Conservation (phyloP, 2,888 invertebrate genomes). For the Coremacera marginata region DNA sequence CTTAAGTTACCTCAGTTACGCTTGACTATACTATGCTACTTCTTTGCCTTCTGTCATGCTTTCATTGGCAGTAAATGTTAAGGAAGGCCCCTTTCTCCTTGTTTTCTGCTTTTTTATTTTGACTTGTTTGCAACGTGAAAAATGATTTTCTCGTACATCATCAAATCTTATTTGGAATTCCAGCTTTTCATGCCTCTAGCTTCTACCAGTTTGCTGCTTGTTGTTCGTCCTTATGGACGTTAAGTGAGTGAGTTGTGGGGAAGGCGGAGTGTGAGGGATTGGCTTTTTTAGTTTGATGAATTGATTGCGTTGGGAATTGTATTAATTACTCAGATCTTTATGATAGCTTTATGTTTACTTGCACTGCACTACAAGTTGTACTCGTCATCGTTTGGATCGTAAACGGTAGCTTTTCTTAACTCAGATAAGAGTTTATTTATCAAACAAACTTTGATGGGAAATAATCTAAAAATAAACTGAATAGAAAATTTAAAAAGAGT, state of each 20-base stretch:
- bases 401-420: neutral
- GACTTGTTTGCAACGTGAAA: constrained; percentile 9
- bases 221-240: neutral
- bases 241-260: neutral
- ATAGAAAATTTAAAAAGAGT: too few species aligned
- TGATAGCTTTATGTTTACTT: constrained; percentile 39
- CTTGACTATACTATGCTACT: neutral
- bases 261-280: neutral
- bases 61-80: neutral
- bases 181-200: neutral
- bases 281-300: constrained; percentile 36
- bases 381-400: neutral
- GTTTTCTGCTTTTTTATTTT: neutral
- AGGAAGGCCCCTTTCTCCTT: neutral
- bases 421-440: constrained; percentile 19
- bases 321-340: constrained; percentile 51
- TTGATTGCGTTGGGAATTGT: constrained; percentile 52
- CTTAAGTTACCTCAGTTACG: neutral
- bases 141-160: constrained; percentile 15
- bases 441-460: neutral
- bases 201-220: neutral
- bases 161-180: constrained; percentile 7
- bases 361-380: neutral
- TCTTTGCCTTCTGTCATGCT: neutral
- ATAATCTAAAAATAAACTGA: neutral